These are phyloP conservation scores for Calcarius lapponicus DNA, from an alignment of 2,797 vertebrate genomes.

Conservation along the genomic window DNA sequence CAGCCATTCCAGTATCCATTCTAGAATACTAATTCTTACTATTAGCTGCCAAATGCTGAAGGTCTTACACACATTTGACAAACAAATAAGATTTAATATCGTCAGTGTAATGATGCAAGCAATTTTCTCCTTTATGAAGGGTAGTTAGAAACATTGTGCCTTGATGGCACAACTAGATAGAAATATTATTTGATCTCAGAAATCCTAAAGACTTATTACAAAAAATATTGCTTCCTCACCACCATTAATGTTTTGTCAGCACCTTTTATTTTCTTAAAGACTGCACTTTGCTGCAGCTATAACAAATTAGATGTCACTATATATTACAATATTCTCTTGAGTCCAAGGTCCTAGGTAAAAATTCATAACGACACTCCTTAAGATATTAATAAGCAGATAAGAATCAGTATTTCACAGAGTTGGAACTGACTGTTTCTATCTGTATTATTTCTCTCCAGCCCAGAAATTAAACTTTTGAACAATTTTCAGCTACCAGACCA, in stretches of 20 bases:
- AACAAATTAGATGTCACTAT: background rate
- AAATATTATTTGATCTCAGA: background rate
- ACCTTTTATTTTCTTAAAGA: background rate
- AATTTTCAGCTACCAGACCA: background rate
- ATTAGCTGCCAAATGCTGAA: slow-evolving; percentile 18
- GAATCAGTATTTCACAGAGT: background rate
- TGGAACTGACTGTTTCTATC: background rate
- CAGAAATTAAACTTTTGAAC: background rate
- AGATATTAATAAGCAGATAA: background rate
- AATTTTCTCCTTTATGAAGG: slow-evolving; percentile 23
- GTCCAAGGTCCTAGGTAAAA: background rate
- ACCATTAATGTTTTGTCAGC: background rate
- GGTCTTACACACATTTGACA: slow-evolving; percentile 49
- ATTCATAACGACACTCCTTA: background rate
- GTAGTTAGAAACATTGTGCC: background rate
- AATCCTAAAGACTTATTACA: background rate
- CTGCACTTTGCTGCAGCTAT: background rate
- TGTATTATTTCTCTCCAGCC: background rate
- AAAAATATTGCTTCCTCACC: background rate
- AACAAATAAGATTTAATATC: slow-evolving; percentile 42
- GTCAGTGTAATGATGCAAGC: slow-evolving; percentile 17
- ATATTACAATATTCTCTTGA: background rate
- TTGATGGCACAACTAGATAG: background rate
- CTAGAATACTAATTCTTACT: slow-evolving; percentile 38
- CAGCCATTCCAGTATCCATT: slow-evolving; percentile 15